These are phyloP conservation scores for Melanotaenia pygmaea DNA, from an alignment of 2,797 vertebrate genomes.

Conservation along the genomic window DNA sequence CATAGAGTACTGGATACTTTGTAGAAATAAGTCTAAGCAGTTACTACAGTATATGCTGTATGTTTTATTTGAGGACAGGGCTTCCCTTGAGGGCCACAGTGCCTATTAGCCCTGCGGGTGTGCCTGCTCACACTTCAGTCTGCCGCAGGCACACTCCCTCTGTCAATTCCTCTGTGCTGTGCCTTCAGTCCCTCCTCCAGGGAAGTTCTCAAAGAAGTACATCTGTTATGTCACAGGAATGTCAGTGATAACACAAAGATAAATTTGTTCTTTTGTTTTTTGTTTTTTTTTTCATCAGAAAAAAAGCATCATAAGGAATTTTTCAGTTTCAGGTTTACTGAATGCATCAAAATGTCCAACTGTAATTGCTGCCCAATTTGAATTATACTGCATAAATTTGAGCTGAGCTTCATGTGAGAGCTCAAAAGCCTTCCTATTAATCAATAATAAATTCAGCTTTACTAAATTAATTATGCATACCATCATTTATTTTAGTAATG, in stretches of 20 bases:
- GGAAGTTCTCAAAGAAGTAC: slow-evolving; percentile 56
- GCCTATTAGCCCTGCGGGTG: slow-evolving; percentile 69
- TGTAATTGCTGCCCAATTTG: slow-evolving; percentile 2
- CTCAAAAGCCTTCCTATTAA: slow-evolving; percentile 28
- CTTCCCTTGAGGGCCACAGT: slow-evolving; percentile 53
- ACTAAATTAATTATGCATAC: slow-evolving; percentile 45
- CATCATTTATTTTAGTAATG: slow-evolving; percentile 36
- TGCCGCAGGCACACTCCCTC: slow-evolving; percentile 58
- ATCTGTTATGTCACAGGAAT: slow-evolving; percentile 49
- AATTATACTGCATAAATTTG: slow-evolving; percentile 17
- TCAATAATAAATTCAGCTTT: slow-evolving; percentile 43
- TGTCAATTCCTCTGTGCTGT: slow-evolving; percentile 44
- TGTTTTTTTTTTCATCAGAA: too few species aligned
- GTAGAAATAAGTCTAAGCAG: slow-evolving; percentile 32
- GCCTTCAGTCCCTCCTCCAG: slow-evolving; percentile 51
- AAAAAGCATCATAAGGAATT: slow-evolving; percentile 13
- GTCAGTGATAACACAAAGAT: slow-evolving; percentile 9
- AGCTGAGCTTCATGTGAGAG: slow-evolving; percentile 34
- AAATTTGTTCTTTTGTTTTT: slow-evolving; percentile 6
- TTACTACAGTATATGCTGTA: slow-evolving; percentile 39
- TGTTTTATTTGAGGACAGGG: slow-evolving; percentile 68
- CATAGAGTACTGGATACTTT: slow-evolving; percentile 24
- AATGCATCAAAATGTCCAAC: slow-evolving; percentile 1
- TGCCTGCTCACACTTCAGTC: slow-evolving; percentile 54
- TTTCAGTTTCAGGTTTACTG: neutral